These are phyloP conservation scores for Drosophila tripunctata DNA, from an alignment of 2,888 invertebrate genomes.

Conservation along the genomic window DNA sequence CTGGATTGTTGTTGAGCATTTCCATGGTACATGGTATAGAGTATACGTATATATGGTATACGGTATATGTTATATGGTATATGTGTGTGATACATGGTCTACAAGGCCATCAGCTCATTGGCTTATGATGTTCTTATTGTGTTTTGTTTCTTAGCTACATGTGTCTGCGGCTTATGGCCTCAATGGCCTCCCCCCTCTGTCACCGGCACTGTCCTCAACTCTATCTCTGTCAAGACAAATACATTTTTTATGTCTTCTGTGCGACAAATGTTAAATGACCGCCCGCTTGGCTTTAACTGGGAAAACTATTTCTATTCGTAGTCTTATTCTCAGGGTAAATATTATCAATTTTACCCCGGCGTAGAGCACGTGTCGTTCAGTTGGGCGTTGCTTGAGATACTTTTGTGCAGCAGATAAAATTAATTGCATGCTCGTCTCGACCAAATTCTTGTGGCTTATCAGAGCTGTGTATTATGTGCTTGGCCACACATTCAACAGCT, in stretches of 20 bases:
- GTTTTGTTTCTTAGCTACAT: slow-evolving; percentile 22
- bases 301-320: slow-evolving; percentile 21
- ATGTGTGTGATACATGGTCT: neutral
- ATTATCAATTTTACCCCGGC: slow-evolving; percentile 7
- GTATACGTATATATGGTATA: neutral
- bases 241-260: slow-evolving; percentile 32
- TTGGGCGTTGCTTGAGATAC: slow-evolving; percentile 30
- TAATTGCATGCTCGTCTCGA: slow-evolving; percentile 56
- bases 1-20: slow-evolving; percentile 46
- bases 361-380: slow-evolving; percentile 53
- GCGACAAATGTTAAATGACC: slow-evolving; percentile 49
- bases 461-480: slow-evolving; percentile 7
- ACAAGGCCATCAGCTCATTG: slow-evolving; percentile 57
- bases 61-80: neutral
- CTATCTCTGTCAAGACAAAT: too few relatives aligned
- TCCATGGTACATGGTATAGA: slow-evolving; percentile 3
- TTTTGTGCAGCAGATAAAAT: slow-evolving; percentile 57
- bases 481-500: slow-evolving; percentile 39
- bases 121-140: slow-evolving; percentile 37
- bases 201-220: too few relatives aligned
- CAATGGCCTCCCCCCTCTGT: slow-evolving; percentile 1
- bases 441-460: slow-evolving; percentile 18
- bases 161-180: slow-evolving; percentile 52
- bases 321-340: neutral
- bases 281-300: slow-evolving; percentile 24